Evolutionary conservation across 2,797 vertebrate species (phyloP).

Genomic region (Chanos chanos): DNA sequence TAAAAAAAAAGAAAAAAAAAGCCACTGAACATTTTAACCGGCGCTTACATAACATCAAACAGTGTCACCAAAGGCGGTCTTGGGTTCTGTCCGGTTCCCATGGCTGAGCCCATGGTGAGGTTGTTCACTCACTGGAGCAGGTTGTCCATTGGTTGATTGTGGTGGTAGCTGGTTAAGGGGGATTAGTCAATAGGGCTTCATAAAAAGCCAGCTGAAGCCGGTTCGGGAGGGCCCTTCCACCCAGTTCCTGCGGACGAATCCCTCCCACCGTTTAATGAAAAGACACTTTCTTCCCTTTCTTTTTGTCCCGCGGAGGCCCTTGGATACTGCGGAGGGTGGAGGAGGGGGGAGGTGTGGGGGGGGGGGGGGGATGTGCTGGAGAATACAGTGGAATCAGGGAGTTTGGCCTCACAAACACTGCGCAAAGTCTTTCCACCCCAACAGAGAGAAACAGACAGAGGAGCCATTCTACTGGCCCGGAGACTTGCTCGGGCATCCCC

Average conservation of each 20-base stretch:
- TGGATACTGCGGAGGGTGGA: slow-evolving; percentile 26
- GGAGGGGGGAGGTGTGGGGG: slow-evolving; percentile 21
- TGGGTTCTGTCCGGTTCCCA: slow-evolving; percentile 18
- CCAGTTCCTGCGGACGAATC: slow-evolving; percentile 59
- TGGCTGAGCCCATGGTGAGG: slow-evolving; percentile 22
- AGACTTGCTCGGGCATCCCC: slow-evolving; percentile 52
- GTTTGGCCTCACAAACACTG: slow-evolving; percentile 63
- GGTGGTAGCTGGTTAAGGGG: slow-evolving; percentile 49
- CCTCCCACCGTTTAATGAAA: slow-evolving; percentile 62
- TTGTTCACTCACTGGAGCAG: slow-evolving; percentile 45
- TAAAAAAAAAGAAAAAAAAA: too few species aligned
- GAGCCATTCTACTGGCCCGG: slow-evolving; percentile 63
- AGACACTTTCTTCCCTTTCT: slow-evolving; percentile 68
- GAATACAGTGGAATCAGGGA: slow-evolving; percentile 61
- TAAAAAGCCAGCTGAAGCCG: slow-evolving; percentile 54
- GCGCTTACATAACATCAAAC: slow-evolving; percentile 39
- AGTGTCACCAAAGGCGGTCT: slow-evolving; percentile 35
- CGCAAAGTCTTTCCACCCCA: slow-evolving; percentile 61
- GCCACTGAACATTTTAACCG: too few species aligned
- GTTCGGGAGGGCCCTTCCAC: slow-evolving; percentile 53
- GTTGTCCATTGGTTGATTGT: slow-evolving; percentile 45
- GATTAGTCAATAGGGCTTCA: slow-evolving; percentile 41
- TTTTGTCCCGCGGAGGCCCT: slow-evolving; percentile 54
- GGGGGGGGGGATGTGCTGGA: slow-evolving; percentile 54
- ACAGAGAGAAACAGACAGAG: slow-evolving; percentile 66